These are phyloP conservation scores for Hydra vulgaris DNA, from an alignment of 30 jellyfish, hydroid and myxozoan species.

Conservation along the genomic window DNA sequence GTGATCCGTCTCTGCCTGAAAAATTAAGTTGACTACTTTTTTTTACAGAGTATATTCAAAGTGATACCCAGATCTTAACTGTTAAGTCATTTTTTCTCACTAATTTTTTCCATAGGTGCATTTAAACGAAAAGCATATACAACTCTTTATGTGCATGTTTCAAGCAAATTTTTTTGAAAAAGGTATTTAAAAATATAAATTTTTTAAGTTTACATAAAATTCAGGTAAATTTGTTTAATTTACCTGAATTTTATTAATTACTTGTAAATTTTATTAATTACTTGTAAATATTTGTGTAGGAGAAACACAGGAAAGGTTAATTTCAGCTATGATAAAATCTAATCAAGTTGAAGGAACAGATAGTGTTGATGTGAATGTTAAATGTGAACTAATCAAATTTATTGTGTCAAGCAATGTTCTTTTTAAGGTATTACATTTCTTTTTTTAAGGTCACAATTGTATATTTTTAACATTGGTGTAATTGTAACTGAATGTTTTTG, in stretches of 20 bases:
- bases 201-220: too few relatives aligned
- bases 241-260: too few relatives aligned
- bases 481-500: too few relatives aligned
- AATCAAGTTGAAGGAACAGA: neutral
- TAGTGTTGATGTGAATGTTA: neutral
- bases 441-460: neutral
- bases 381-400: neutral
- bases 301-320: neutral
- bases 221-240: too few relatives aligned
- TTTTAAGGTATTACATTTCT: neutral
- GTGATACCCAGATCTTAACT: neutral
- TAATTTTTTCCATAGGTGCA: neutral
- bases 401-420: neutral
- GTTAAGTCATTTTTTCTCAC: neutral
- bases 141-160: slow-evolving; percentile 21
- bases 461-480: neutral
- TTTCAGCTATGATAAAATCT: neutral
- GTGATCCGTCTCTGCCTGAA: too few relatives aligned
- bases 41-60: too few relatives aligned
- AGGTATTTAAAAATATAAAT: neutral
- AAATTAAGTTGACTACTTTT: too few relatives aligned
- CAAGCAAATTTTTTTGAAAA: slow-evolving; percentile 5
- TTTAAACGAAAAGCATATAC: slow-evolving; percentile 10
- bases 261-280: neutral
- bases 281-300: neutral